Evolutionary conservation across 2,113 vertebrate species (phyloP), one percentile per base, ranked within the genome.

Genomic region (Atlantisia rogersi): DNA sequence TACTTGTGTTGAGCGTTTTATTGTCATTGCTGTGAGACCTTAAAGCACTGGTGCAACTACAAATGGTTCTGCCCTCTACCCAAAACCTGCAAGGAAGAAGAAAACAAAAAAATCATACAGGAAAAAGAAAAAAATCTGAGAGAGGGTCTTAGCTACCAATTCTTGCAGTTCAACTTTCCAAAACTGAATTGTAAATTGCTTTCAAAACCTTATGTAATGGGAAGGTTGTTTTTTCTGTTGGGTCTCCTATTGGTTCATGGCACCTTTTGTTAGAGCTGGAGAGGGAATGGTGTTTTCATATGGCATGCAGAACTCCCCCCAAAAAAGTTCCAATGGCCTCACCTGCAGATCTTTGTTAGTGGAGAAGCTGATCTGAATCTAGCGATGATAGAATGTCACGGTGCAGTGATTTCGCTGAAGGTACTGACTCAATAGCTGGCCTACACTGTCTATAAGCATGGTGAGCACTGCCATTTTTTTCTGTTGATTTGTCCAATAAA

Each of bases 401-500:
- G 77, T 69, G 65, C 83, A 94, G 88, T 69, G 91, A 89, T 69
- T 91, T 89, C 86, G 90, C 56, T 84, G 78, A 84, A 94, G 88
- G 32, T 82, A 94, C 69, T 55, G 60, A 87, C 77, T 95, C 86
- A 60, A 12, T 62, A 93, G 90, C 12, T 93, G 94, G 91, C 92
- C 90, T 92, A 94, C 92, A 50, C 70, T 94, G 88, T 94, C 88
- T 73, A 76, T 95, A 76, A 95, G 94, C 91, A 70, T 95, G 90
- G 79, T 93, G 92, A 94, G 88, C 73, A 77, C 81, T 91, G 69
- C 86, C 77, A 87, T 92, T 94, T 84, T 46, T 92, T 95, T 91
- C 83, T 95, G 88, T 84, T 87, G 91, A 79, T 94, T 76, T 96
- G 62, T 91, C 94, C 74, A 91, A 92, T 97, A 92, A 93, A 88